A percentile compares a stretch with the other conserved stretches of the same genome.
phyloP scores from a whole-genome alignment of 2,113 vertebrate species.

The Myrmecobius fasciatus region DNA sequence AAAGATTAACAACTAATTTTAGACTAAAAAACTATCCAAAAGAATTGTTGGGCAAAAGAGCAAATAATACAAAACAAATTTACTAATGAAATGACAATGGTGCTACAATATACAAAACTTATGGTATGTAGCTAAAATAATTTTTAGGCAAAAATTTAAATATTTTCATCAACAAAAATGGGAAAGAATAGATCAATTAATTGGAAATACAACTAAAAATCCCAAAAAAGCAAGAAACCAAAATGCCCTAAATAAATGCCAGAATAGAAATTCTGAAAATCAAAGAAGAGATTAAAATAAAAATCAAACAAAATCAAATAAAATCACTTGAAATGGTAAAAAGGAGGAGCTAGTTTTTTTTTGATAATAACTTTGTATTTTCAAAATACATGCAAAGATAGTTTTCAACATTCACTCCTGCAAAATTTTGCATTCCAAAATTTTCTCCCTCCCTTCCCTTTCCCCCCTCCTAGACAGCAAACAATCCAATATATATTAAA shows the following conservation, averaged over 20 bases:
- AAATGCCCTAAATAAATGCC: neutral
- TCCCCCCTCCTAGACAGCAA: no score
- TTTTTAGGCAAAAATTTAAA: neutral
- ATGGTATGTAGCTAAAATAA: neutral
- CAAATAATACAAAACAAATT: neutral
- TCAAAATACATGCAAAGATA: no score
- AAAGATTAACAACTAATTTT: neutral
- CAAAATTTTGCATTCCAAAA: no score
- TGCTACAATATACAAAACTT: neutral
- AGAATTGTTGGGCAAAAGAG: neutral
- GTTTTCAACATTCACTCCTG: no score
- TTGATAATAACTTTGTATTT: no score
- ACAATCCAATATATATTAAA: no score
- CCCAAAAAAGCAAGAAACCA: neutral
- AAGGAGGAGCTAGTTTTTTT: no score
- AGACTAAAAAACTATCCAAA: neutral
- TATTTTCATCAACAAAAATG: neutral
- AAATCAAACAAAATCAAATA: neutral
- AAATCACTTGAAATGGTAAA: neutral
- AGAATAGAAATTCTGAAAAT: neutral
- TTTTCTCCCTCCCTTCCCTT: no score
- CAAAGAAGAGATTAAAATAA: neutral
- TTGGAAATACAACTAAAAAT: neutral
- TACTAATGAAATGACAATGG: neutral
- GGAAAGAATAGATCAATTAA: neutral